Evolutionary conservation across 2,113 vertebrate genomes (phyloP).

Genomic region (Colius striatus): DNA sequence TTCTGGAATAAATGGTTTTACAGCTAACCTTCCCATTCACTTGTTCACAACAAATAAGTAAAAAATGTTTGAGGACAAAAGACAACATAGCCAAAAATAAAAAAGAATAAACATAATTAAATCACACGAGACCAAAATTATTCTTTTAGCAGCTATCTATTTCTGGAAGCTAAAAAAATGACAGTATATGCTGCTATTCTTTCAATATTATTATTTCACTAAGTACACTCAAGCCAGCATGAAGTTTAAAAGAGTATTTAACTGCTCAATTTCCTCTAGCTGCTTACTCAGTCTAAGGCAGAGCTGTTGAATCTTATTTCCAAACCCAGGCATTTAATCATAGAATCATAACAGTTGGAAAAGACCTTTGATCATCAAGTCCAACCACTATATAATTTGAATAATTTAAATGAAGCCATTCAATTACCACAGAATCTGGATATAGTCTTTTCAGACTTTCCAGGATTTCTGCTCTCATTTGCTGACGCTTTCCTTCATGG

Average conservation of each 20-base stretch:
- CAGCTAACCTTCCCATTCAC: not conserved
- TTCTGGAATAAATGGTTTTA: not conserved
- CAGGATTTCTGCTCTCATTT: constrained; percentile 84
- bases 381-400: no score
- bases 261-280: not conserved
- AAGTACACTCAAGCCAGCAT: not conserved
- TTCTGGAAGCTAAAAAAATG: not conserved
- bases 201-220: not conserved
- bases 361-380: no score
- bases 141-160: not conserved
- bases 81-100: not conserved
- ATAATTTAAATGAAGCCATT: not conserved
- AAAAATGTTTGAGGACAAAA: not conserved
- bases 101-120: not conserved
- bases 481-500: constrained; percentile 85
- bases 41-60: not conserved
- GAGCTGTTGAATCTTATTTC: not conserved
- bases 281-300: not conserved
- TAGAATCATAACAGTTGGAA: no score
- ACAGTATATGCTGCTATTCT: not conserved
- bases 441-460: constrained; percentile 85
- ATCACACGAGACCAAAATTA: not conserved
- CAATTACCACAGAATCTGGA: constrained; percentile 88
- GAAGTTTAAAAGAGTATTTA: not conserved
- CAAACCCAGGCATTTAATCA: not conserved